Percentiles rank a stretch among this genome's conserved stretches.
These are phyloP conservation scores for Rhopilema esculentum DNA, from an alignment of 30 jellyfish, hydroid and myxozoan genomes.

Conservation along the genomic window DNA sequence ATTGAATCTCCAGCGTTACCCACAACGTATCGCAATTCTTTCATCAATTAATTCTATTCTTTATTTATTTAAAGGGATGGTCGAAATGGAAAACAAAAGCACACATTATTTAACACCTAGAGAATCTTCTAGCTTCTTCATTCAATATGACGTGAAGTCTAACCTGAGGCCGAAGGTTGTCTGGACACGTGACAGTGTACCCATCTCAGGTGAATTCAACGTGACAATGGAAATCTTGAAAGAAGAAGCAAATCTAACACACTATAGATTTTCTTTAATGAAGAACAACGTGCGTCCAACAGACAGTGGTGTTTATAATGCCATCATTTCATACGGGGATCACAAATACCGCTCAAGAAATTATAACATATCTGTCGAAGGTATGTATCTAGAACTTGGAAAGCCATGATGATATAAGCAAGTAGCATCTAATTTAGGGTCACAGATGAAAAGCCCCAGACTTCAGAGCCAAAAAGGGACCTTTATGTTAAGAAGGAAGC, in stretches of 20 bases:
- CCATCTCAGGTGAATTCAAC: not conserved
- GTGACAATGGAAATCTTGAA: constrained; percentile 10
- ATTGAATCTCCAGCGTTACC: no score
- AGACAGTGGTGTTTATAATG: constrained; percentile 24
- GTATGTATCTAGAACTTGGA: not conserved
- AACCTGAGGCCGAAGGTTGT: constrained; percentile 23
- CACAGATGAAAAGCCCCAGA: no score
- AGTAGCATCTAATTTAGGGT: no score
- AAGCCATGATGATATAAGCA: no score
- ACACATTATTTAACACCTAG: not conserved
- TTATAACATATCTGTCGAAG: constrained; percentile 2
- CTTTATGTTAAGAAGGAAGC: no score
- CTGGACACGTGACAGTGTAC: constrained; percentile 27
- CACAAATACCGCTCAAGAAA: not conserved
- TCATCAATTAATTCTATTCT: not conserved
- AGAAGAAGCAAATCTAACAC: constrained; percentile 3
- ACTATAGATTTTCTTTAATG: constrained; percentile 8
- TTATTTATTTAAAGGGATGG: not conserved
- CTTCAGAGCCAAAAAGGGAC: no score
- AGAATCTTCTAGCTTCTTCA: not conserved
- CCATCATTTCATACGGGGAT: not conserved
- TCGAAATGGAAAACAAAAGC: not conserved
- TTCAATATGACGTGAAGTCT: constrained; percentile 1
- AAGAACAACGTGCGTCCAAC: not conserved
- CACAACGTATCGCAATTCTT: no score